Evolutionary conservation across 2,113 vertebrate species (phyloP).

Genomic region (Petroica traversi): DNA sequence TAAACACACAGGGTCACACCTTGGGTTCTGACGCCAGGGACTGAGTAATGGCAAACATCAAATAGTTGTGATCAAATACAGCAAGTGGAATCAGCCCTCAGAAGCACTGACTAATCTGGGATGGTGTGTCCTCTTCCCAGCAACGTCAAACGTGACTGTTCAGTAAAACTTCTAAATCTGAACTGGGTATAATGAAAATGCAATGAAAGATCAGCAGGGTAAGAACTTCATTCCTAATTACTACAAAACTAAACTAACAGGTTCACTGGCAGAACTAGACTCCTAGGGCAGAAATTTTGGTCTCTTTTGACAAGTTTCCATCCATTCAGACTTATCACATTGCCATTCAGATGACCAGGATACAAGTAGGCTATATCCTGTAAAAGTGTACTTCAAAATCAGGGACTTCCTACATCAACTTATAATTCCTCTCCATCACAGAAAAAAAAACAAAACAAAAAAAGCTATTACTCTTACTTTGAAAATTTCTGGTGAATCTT

Average conservation of each 20-base stretch:
- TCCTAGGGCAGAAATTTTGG: neutral
- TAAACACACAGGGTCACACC: conserved; percentile 24
- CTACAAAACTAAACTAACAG: neutral
- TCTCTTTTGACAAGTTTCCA: neutral
- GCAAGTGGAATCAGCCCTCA: neutral
- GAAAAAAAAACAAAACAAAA: neutral
- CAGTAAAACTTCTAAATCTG: neutral
- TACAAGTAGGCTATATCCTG: neutral
- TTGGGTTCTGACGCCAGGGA: neutral
- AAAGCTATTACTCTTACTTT: neutral
- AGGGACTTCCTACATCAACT: neutral
- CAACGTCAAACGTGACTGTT: neutral
- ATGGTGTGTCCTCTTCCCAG: neutral
- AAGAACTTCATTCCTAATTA: neutral
- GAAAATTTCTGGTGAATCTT: neutral
- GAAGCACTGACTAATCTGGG: conserved; percentile 15
- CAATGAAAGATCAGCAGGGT: neutral
- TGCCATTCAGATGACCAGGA: neutral
- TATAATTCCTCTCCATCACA: neutral
- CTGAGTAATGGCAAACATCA: conserved; percentile 21
- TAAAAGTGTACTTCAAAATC: neutral
- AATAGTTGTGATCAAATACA: neutral
- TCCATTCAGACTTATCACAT: neutral
- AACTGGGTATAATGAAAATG: neutral
- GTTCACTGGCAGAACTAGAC: neutral